Percentiles rank a stretch among this genome's conserved stretches.
Evolutionary conservation across 2,888 invertebrate species (phyloP).

Genomic region (Pterostichus madidus): DNA sequence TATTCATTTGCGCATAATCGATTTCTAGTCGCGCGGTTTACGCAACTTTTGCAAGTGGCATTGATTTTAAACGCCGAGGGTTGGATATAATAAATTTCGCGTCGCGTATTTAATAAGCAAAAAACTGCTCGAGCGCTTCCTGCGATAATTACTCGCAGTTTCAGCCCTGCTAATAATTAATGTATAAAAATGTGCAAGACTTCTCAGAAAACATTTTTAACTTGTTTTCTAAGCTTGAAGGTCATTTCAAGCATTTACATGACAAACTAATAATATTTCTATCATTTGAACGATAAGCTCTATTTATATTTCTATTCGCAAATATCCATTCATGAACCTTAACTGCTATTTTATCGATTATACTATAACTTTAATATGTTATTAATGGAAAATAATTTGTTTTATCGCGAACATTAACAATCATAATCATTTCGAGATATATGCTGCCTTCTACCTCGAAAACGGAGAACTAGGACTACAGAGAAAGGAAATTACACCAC

Average conservation of each 20-base stretch:
- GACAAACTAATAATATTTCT: conserved; percentile 28
- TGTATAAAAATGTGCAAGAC: background rate
- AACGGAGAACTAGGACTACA: background rate
- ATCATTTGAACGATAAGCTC: background rate
- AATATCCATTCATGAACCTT: background rate
- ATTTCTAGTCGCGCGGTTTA: conserved; percentile 18
- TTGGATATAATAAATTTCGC: background rate
- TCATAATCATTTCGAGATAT: too few relatives aligned
- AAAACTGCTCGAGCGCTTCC: background rate
- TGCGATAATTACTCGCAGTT: background rate
- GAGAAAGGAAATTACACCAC: background rate
- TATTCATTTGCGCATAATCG: conserved; percentile 61
- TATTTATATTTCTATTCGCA: conserved; percentile 2
- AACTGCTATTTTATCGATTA: background rate
- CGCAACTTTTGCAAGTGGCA: conserved; percentile 25
- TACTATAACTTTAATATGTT: background rate
- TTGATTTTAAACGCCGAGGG: conserved; percentile 46
- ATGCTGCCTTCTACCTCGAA: background rate
- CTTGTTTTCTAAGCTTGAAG: conserved; percentile 49
- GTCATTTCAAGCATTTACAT: conserved; percentile 39
- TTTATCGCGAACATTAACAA: background rate
- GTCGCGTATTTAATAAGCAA: conserved; percentile 8
- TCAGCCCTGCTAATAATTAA: conserved; percentile 15
- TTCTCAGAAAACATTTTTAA: conserved; percentile 61
- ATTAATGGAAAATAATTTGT: conserved; percentile 26